Percentiles rank a stretch among this genome's conserved stretches.
phyloP scores from a whole-genome alignment of 2,113 vertebrate genomes.

The Chionodraco myersi region DNA sequence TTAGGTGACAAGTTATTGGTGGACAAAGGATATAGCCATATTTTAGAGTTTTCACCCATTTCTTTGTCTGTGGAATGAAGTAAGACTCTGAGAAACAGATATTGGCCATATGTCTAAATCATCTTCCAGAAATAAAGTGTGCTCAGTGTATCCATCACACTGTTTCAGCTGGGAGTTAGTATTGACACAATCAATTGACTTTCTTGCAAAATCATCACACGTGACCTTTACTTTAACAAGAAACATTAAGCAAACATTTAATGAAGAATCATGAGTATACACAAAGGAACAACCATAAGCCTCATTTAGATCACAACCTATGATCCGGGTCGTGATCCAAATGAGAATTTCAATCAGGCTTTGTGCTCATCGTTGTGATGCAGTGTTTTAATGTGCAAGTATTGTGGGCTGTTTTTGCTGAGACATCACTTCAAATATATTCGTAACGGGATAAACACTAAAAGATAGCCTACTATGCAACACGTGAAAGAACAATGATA shows the following conservation, averaged over 20 bases:
- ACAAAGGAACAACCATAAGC: not conserved
- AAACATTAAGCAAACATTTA: conserved; percentile 32
- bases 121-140: too few relatives aligned
- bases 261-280: conserved; percentile 15
- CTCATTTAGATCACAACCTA: conserved; percentile 10
- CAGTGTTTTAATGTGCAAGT: conserved; percentile 35
- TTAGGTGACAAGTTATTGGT: conserved; percentile 24
- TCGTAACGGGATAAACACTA: not conserved
- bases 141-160: not conserved
- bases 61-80: not conserved
- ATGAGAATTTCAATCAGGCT: conserved; percentile 44
- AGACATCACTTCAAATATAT: conserved; percentile 48
- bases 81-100: not conserved
- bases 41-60: not conserved
- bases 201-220: conserved; percentile 56
- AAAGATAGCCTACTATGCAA: conserved; percentile 47
- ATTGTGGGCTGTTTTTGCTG: conserved; percentile 33
- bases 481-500: conserved; percentile 65
- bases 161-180: conserved; percentile 26
- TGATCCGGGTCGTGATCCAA: conserved; percentile 37
- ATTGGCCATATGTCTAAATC: not conserved
- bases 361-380: conserved; percentile 48
- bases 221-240: conserved; percentile 48
- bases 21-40: conserved; percentile 1
- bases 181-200: conserved; percentile 64